phyloP scores from a whole-genome alignment of 1,140 invertebrate genomes.

The Medauroidea extradentata region DNA sequence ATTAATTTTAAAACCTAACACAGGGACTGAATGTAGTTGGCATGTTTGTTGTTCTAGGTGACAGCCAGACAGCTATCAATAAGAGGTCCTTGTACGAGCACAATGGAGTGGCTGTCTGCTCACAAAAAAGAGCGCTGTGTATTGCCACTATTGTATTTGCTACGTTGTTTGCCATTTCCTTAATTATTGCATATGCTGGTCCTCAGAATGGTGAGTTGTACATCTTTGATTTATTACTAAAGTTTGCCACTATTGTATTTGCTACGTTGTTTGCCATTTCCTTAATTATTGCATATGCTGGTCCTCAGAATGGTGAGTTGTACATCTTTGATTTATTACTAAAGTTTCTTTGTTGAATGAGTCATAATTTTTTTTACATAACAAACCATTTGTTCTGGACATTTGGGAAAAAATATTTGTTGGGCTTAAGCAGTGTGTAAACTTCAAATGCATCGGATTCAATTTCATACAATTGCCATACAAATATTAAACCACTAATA shows the following conservation, averaged over 20 bases:
- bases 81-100: conserved; percentile 71
- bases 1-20: too few species aligned
- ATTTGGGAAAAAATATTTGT: too few species aligned
- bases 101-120: conserved; percentile 79
- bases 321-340: neutral
- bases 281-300: conserved; percentile 83
- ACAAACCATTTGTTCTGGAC: too few species aligned
- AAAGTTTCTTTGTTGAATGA: too few species aligned
- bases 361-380: too few species aligned
- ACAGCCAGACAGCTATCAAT: conserved; percentile 59
- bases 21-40: too few species aligned
- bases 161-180: conserved; percentile 72
- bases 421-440: too few species aligned
- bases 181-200: conserved; percentile 85
- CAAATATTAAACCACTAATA: too few species aligned
- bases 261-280: conserved; percentile 75
- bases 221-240: neutral
- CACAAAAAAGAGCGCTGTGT: conserved; percentile 74
- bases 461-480: too few species aligned
- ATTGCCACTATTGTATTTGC: conserved; percentile 72
- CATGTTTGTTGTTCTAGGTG: conserved; percentile 50
- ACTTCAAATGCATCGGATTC: too few species aligned
- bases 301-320: conserved; percentile 63
- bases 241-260: conserved; percentile 67
- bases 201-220: conserved; percentile 60